Percentiles rank a stretch among this genome's conserved stretches.
phyloP scores from a whole-genome alignment of 2,113 vertebrate species.

The Chaetura pelagica region DNA sequence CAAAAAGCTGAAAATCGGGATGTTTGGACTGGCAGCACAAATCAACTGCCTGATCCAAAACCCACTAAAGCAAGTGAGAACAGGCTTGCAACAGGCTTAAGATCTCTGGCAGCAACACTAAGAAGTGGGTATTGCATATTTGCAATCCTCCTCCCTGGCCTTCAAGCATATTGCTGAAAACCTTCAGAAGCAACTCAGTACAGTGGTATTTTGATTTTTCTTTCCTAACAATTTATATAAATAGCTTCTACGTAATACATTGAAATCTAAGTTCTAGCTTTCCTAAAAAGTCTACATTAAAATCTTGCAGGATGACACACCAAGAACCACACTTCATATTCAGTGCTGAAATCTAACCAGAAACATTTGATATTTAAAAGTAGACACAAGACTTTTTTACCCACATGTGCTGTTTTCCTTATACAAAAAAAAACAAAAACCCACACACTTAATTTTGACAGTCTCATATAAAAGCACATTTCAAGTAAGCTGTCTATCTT shows the following conservation, averaged over 20 bases:
- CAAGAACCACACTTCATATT: background rate
- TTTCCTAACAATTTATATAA: background rate
- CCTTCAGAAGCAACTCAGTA: background rate
- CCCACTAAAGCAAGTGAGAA: background rate
- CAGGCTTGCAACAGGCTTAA: background rate
- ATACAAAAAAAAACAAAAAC: background rate
- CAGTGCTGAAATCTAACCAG: background rate
- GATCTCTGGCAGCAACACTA: background rate
- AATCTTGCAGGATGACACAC: background rate
- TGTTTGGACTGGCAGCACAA: background rate
- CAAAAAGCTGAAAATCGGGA: background rate
- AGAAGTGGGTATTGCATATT: background rate
- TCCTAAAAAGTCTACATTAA: background rate
- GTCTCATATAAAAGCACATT: background rate
- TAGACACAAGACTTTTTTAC: background rate
- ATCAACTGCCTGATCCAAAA: background rate
- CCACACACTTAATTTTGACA: background rate
- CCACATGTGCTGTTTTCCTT: fast-evolving
- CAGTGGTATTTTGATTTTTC: background rate
- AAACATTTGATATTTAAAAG: background rate
- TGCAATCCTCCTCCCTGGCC: background rate
- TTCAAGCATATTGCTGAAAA: background rate
- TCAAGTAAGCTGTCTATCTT: background rate
- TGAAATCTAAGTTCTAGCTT: background rate
- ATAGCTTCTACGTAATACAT: background rate